These are phyloP conservation scores for Triplophysa siluroides DNA, from an alignment of 2,113 vertebrate genomes.

Conservation along the genomic window DNA sequence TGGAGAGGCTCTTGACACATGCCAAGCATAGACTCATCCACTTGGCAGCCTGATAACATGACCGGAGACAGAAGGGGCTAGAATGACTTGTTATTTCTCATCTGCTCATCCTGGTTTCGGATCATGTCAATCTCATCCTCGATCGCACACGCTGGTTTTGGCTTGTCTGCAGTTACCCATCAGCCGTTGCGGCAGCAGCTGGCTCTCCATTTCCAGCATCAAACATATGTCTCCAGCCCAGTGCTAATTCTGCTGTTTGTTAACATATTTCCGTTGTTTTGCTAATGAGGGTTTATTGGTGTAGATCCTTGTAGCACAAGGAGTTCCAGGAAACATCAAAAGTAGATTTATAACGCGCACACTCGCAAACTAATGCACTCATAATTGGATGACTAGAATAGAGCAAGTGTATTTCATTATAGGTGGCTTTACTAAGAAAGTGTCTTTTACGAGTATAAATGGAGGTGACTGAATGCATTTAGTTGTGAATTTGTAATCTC, in stretches of 20 bases:
- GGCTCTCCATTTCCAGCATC: conserved; percentile 33
- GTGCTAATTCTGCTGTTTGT: conserved; percentile 51
- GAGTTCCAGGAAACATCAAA: conserved; percentile 41
- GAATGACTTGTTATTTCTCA: conserved; percentile 38
- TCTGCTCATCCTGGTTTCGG: conserved; percentile 23
- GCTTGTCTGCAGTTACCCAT: conserved; percentile 33
- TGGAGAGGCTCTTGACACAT: conserved; percentile 55
- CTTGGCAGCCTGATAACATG: conserved; percentile 26
- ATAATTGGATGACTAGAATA: conserved; percentile 19
- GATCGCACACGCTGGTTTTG: conserved; percentile 21
- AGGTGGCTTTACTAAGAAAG: conserved; percentile 19
- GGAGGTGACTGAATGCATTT: conserved; percentile 19
- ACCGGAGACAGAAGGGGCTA: conserved; percentile 7
- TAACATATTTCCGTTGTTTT: conserved; percentile 47
- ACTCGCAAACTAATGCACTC: conserved; percentile 26
- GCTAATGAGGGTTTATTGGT: conserved; percentile 47
- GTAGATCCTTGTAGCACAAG: conserved; percentile 39
- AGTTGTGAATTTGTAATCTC: neutral
- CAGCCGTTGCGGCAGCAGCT: conserved; percentile 36
- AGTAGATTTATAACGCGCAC: conserved; percentile 26
- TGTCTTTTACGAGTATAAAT: neutral
- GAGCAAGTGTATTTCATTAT: neutral
- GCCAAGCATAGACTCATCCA: conserved; percentile 52
- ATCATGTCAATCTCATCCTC: conserved; percentile 29
- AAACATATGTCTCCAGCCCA: conserved; percentile 56